Conservation (phyloP, 2,888 invertebrate species). For the Doris montereyensis region DNA sequence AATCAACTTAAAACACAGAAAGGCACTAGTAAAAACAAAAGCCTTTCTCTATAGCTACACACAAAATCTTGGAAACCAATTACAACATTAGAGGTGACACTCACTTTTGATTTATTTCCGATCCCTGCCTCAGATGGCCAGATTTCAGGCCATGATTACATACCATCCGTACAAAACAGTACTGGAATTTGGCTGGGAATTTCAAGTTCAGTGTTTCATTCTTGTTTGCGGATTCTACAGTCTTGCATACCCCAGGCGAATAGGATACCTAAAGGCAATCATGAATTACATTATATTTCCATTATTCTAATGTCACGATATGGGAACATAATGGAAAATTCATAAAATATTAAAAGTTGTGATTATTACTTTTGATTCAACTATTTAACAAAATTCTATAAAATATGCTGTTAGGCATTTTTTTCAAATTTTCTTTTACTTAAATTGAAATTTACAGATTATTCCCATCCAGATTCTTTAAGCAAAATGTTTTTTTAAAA, state of each 20-base stretch:
- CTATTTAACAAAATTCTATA: not conserved
- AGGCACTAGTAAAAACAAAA: no score
- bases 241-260: slow-evolving; percentile 30
- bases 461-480: no score
- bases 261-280: slow-evolving; percentile 31
- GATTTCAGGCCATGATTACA: slow-evolving; percentile 31
- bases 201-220: slow-evolving; percentile 30
- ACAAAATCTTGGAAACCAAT: no score
- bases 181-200: slow-evolving; percentile 36
- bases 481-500: no score
- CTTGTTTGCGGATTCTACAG: slow-evolving; percentile 36
- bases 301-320: no score
- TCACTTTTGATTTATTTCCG: slow-evolving; percentile 18
- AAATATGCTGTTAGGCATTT: not conserved
- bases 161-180: slow-evolving; percentile 35
- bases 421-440: no score
- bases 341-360: not conserved
- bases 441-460: no score
- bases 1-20: no score
- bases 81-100: no score
- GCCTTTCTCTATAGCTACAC: no score
- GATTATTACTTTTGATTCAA: no score
- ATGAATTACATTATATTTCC: no score
- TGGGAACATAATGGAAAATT: not conserved
- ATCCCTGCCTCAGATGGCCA: slow-evolving; percentile 3